These are phyloP conservation scores for Clarias pachynema DNA, from an alignment of 2,797 vertebrate species.

Conservation along the genomic window DNA sequence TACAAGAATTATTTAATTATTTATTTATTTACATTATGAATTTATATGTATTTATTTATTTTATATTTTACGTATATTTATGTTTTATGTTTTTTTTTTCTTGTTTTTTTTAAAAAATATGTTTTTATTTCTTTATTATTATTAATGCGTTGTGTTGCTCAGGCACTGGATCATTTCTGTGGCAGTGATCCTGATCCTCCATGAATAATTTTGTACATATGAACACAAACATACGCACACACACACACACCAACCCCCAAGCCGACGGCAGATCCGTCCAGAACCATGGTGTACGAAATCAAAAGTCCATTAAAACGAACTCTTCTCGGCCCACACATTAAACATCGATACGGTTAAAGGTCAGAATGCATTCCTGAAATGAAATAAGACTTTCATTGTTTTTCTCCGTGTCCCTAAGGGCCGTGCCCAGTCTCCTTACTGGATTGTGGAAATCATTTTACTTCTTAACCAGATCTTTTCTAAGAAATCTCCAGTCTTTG, in stretches of 20 bases:
- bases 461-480: constrained; percentile 5
- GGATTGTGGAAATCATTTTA: constrained; percentile 28
- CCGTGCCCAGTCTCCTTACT: not conserved
- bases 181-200: not conserved
- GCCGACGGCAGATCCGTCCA: constrained; percentile 16
- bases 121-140: not conserved
- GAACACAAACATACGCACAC: constrained; percentile 5
- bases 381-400: constrained; percentile 15
- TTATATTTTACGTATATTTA: not conserved
- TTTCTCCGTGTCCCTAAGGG: not conserved
- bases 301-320: constrained; percentile 1
- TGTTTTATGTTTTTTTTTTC: not conserved
- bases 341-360: constrained; percentile 6
- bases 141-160: constrained; percentile 34
- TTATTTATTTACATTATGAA: constrained; percentile 5
- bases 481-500: not conserved
- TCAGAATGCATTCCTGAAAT: not conserved
- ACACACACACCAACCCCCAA: not conserved
- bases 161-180: constrained; percentile 37
- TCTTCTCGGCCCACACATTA: not conserved
- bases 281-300: not conserved
- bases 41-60: not conserved
- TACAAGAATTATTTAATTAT: not conserved
- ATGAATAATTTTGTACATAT: constrained; percentile 11
- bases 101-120: too few relatives aligned